phyloP scores from a whole-genome alignment of 30 jellyfish, hydroid and myxozoan genomes.

The Phacellophora camtschatica region DNA sequence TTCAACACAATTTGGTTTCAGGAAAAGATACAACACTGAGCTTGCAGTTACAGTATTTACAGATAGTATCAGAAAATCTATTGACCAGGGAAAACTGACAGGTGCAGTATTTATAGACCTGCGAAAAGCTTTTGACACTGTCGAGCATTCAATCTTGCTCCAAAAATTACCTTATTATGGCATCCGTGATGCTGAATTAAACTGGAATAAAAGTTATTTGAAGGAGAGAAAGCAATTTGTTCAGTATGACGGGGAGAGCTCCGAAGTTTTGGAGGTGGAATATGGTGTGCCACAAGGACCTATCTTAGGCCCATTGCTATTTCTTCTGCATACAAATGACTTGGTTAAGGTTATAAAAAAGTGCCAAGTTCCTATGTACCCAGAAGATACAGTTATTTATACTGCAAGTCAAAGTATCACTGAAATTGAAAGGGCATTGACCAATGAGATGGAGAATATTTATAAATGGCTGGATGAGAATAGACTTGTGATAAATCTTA shows the following conservation, averaged over 20 bases:
- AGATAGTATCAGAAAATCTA: slow-evolving; percentile 31
- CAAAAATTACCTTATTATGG: slow-evolving; percentile 41
- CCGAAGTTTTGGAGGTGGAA: slow-evolving; percentile 18
- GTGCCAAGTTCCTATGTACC: slow-evolving; percentile 21
- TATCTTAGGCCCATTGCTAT: slow-evolving; percentile 1
- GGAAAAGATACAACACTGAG: slow-evolving; percentile 38
- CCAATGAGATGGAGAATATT: slow-evolving; percentile 68
- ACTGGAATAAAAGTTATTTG: slow-evolving; percentile 39
- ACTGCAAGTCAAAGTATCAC: slow-evolving; percentile 66
- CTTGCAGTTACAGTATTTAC: slow-evolving; percentile 35
- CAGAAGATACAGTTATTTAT: slow-evolving; percentile 17
- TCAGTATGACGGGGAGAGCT: slow-evolving; percentile 5
- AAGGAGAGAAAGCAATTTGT: slow-evolving; percentile 30
- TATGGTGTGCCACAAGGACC: slow-evolving; percentile 61
- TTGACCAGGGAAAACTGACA: slow-evolving; percentile 51
- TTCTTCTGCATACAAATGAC: slow-evolving; percentile 8
- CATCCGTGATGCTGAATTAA: slow-evolving; percentile 24
- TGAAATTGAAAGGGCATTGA: slow-evolving; percentile 56
- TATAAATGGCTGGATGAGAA: slow-evolving; percentile 63
- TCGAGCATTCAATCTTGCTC: slow-evolving; percentile 37
- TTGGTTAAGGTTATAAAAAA: slow-evolving; percentile 31
- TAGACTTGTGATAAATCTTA: slow-evolving; percentile 38
- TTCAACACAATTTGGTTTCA: slow-evolving; percentile 60
- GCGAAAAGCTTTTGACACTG: slow-evolving; percentile 73
- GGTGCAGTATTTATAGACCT: slow-evolving; percentile 72